Conservation (phyloP, 2,888 invertebrate species). For the Nyleta sp. region DNA sequence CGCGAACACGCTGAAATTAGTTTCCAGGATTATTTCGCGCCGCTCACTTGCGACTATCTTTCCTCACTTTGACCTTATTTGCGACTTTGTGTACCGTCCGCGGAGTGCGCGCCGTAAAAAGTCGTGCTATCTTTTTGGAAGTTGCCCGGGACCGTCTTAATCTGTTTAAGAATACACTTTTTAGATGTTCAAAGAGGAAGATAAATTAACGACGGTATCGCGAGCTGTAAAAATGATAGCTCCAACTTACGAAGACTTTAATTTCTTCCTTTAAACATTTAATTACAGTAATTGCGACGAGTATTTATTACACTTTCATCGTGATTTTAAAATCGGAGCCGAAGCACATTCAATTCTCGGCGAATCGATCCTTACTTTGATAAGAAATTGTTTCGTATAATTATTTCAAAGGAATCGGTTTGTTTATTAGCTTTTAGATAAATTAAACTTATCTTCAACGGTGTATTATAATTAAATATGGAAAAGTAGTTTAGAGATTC, state of each 20-base stretch:
- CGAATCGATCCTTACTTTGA: too few relatives aligned
- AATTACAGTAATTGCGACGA: conserved; percentile 30
- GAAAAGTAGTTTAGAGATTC: too few relatives aligned
- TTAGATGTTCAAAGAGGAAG: conserved; percentile 19
- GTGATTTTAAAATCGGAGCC: conserved; percentile 5
- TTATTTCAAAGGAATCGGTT: too few relatives aligned
- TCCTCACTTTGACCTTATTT: conserved; percentile 49
- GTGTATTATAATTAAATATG: too few relatives aligned
- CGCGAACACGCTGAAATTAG: conserved; percentile 68
- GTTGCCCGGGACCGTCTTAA: conserved; percentile 29
- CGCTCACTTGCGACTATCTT: conserved; percentile 49
- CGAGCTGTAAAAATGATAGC: conserved; percentile 19
- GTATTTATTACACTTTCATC: conserved; percentile 24
- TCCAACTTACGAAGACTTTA: conserved; percentile 20
- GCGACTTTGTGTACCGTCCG: conserved; percentile 37
- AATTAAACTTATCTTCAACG: too few relatives aligned
- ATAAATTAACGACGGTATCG: conserved; percentile 35
- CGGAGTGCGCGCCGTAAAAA: conserved; percentile 28
- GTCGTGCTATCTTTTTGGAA: conserved; percentile 51
- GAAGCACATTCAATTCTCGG: too few relatives aligned
- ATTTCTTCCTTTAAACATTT: conserved; percentile 36
- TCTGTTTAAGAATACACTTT: conserved; percentile 36
- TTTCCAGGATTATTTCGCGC: conserved; percentile 69
- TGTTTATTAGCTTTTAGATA: too few relatives aligned
- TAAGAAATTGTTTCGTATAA: too few relatives aligned